Evolutionary conservation across 92 coral and sea anemone genomes (phyloP).

Genomic region (Phenganax stokvisi): DNA sequence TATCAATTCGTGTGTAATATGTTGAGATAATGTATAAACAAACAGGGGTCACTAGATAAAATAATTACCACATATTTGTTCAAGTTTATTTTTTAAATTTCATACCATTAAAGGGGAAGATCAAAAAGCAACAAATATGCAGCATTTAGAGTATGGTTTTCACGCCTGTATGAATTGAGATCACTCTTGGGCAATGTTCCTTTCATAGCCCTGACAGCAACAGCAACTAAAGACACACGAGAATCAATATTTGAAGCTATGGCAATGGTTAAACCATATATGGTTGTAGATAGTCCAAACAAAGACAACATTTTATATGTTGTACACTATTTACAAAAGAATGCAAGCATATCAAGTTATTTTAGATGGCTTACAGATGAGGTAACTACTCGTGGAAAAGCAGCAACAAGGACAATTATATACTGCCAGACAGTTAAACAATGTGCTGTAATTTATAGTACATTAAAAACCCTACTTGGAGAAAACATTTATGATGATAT

Average conservation of each 20-base stretch:
- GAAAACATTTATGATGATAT: slow-evolving; percentile 26
- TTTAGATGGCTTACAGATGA: slow-evolving; percentile 31
- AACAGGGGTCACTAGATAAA: neutral
- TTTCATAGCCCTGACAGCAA: slow-evolving; percentile 39
- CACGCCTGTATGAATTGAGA: slow-evolving; percentile 27
- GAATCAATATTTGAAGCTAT: slow-evolving; percentile 15
- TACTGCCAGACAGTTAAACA: slow-evolving; percentile 45
- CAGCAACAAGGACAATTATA: slow-evolving; percentile 19
- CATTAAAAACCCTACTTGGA: slow-evolving; percentile 36
- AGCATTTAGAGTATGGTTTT: slow-evolving; percentile 46
- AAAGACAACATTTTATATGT: slow-evolving; percentile 17
- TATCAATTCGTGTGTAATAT: neutral
- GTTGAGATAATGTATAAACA: neutral
- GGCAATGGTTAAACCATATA: slow-evolving; percentile 11
- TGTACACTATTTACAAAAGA: slow-evolving; percentile 18
- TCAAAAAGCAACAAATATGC: slow-evolving; percentile 43
- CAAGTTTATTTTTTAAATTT: neutral
- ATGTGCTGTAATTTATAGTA: slow-evolving; percentile 42
- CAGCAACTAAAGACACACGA: slow-evolving; percentile 12
- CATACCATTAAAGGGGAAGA: slow-evolving; percentile 37
- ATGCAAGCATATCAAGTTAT: neutral
- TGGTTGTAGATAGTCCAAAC: slow-evolving; percentile 17
- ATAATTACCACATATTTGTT: neutral
- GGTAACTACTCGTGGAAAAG: neutral
- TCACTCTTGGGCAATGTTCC: slow-evolving; percentile 29